Evolutionary conservation across 2,888 invertebrate species (phyloP).

Genomic region (Mellilla xanthometata): DNA sequence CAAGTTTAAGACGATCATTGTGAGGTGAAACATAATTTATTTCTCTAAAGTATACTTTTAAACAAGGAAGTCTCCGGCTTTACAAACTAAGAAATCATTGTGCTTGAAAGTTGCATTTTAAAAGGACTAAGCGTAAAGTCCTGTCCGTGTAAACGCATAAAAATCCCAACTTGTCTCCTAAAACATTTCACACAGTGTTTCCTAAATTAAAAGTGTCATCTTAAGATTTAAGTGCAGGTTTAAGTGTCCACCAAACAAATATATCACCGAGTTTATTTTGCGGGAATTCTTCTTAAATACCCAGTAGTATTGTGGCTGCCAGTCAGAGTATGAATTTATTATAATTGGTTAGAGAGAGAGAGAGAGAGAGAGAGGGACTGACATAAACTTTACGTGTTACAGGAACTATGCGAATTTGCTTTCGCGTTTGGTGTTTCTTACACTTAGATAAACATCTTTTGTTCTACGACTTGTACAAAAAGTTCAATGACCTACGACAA

Average conservation of each 20-base stretch:
- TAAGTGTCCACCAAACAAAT: conserved; percentile 19
- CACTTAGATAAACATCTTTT: too few relatives aligned
- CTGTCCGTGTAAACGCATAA: conserved; percentile 38
- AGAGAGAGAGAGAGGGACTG: too few relatives aligned
- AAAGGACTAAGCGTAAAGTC: conserved; percentile 37
- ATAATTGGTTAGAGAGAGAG: conserved; percentile 21
- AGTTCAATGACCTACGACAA: too few relatives aligned
- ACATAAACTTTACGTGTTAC: background rate
- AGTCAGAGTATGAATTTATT: conserved; percentile 24
- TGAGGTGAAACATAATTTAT: conserved; percentile 66
- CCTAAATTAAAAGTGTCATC: conserved; percentile 40
- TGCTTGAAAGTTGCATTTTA: conserved; percentile 40
- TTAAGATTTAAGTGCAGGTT: conserved; percentile 38
- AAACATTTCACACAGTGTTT: conserved; percentile 32
- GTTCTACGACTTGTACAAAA: too few relatives aligned
- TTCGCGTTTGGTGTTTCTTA: background rate
- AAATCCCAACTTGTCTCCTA: conserved; percentile 40
- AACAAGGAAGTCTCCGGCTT: conserved; percentile 28
- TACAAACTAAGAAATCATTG: conserved; percentile 34
- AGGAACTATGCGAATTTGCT: background rate
- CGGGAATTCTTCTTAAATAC: conserved; percentile 23
- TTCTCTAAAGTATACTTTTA: conserved; percentile 37
- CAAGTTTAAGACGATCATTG: conserved; percentile 58
- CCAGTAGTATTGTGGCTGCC: conserved; percentile 15
- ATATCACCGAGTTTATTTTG: conserved; percentile 25